Base-by-base conservation (phyloP, 2,797 vertebrate genomes). In the Danio jaintianensis region DNA sequence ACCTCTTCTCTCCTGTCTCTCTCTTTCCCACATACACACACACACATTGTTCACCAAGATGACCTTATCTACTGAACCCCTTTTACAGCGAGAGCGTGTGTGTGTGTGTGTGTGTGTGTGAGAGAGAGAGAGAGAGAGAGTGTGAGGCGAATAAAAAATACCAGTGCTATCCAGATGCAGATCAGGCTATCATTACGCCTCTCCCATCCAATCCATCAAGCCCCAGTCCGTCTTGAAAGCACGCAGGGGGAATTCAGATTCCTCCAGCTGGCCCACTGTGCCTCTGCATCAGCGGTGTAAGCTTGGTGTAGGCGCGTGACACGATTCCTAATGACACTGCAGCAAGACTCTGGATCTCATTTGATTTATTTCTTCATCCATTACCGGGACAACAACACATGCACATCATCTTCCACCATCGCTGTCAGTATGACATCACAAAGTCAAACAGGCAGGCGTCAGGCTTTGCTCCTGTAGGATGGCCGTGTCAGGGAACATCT, bases 401-500 rank as follows among this genome's bases (percentile, higher is more conserved):
- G 29, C 82, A 59, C 72, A 80, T 74, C 78, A 52, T 74, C 47
- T 56, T 48, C 40, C 56, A 11, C 69, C 59, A 74, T 82, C 55
- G 15, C 53, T 74, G 80, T 61, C 83, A 78, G 16, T 62, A 69
- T 63, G 64, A 82, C 70, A 86, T 58, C 75, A 73, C 67, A 78
- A 47, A 75, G 56, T 61, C 68, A 76, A 22, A 62, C 20, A 66
- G 72, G 73, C 53, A 75, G 64, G 70, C 38, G 9, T 9, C 64
- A 43, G 83, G 87, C 85, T 88, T 85, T 86, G 89, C 86, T 80
- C 84, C 87, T 86, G 86, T 86, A 74, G 83, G 86, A 85, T 83
- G 95, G 94, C 93, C 88, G 87, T 96, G 95, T 94, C 95, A 96
- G 89, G 88, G 87, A 96, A 92, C 96, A 96, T 96, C 95, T 96